Evolutionary conservation across 2,888 invertebrate species (phyloP).

Genomic region (Onchidella celtica): DNA sequence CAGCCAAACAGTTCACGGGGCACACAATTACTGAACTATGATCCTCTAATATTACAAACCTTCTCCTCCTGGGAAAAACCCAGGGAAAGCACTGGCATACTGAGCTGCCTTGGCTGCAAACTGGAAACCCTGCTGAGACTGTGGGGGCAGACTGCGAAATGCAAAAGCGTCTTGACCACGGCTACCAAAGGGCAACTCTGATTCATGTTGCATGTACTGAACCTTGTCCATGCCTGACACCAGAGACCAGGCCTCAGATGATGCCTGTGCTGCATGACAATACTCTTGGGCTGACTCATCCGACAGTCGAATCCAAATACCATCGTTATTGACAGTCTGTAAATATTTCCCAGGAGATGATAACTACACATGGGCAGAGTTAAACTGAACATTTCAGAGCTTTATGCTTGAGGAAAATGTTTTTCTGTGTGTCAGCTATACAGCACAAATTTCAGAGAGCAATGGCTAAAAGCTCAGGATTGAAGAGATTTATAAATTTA

Average conservation of each 20-base stretch:
- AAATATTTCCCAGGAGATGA: too few species aligned
- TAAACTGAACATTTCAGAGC: too few species aligned
- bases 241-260: constrained; percentile 87
- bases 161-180: constrained; percentile 68
- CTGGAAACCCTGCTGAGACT: constrained; percentile 82
- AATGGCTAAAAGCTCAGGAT: too few species aligned
- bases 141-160: constrained; percentile 65
- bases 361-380: too few species aligned
- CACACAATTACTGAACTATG: too few species aligned
- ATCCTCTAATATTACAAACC: constrained; percentile 24
- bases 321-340: constrained; percentile 95
- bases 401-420: too few species aligned
- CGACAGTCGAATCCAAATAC: constrained; percentile 95
- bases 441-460: too few species aligned
- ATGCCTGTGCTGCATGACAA: constrained; percentile 84
- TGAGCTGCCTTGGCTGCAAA: constrained; percentile 80
- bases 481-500: too few species aligned
- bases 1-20: too few species aligned
- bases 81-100: constrained; percentile 55
- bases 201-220: constrained; percentile 84
- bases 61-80: constrained; percentile 47
- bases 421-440: too few species aligned
- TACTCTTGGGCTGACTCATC: constrained; percentile 86
- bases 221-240: constrained; percentile 80
- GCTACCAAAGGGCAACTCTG: constrained; percentile 74